A percentile compares a stretch with the other conserved stretches of the same genome.
Conservation (phyloP, 2,797 vertebrate species). For the Rhynchonycteris naso region DNA sequence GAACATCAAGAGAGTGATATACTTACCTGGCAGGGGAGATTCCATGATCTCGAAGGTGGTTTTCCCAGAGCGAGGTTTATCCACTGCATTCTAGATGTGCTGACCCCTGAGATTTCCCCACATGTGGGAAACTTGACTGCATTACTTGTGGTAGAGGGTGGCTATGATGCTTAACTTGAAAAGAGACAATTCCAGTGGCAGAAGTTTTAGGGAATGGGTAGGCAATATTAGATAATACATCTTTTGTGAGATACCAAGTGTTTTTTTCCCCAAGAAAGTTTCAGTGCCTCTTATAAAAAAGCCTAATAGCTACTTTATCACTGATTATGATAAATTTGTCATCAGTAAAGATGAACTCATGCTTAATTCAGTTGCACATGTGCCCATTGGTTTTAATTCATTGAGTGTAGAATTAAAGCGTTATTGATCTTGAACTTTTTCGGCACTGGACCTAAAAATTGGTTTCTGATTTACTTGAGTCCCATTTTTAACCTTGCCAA, state of each 20-base stretch:
- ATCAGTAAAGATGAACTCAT: neutral
- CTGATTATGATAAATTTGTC: neutral
- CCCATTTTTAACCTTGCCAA: neutral
- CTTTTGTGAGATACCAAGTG: neutral
- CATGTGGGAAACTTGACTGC: no score
- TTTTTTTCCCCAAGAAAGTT: neutral
- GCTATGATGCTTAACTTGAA: no score
- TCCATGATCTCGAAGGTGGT: no score
- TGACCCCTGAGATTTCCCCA: no score
- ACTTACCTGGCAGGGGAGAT: no score
- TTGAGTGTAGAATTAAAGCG: neutral
- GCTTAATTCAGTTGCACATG: neutral
- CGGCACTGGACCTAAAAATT: neutral
- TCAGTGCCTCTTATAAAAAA: neutral
- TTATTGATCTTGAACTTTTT: neutral
- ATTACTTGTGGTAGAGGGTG: no score
- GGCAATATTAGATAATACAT: neutral
- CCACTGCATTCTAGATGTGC: no score
- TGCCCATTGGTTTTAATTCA: neutral
- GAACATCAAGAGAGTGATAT: neutral
- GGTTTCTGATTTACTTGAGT: neutral
- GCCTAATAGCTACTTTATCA: neutral
- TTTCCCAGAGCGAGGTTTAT: no score
- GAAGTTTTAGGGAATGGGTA: neutral
- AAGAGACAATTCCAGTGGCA: neutral